Conservation (phyloP, 2,113 vertebrate genomes). For the Nestor notabilis region DNA sequence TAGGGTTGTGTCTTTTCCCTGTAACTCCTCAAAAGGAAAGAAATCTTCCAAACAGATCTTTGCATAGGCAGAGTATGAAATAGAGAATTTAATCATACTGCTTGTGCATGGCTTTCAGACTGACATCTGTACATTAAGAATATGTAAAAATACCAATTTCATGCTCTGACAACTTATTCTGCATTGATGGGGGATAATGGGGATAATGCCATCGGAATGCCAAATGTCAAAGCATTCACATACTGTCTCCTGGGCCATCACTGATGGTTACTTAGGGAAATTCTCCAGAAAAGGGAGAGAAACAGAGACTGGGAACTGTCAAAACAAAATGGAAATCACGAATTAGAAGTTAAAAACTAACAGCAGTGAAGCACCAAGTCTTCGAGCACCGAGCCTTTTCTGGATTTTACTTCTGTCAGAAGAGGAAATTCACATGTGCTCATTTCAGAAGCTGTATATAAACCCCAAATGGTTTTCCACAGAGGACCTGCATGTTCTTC, state of each 20-base stretch:
- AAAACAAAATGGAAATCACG: conserved; percentile 4
- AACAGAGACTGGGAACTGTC: background rate
- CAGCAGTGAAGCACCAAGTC: background rate
- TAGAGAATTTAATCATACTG: conserved; percentile 68
- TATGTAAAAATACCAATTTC: conserved; percentile 83
- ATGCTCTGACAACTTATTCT: conserved; percentile 83
- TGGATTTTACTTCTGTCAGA: background rate
- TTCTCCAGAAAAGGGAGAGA: conserved; percentile 32
- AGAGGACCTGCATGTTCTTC: background rate
- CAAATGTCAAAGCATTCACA: conserved; percentile 75
- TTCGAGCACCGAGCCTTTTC: background rate
- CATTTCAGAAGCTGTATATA: background rate
- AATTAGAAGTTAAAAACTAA: background rate
- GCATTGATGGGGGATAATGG: conserved; percentile 69
- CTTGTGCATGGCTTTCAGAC: conserved; percentile 68
- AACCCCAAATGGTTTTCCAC: background rate
- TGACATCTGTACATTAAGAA: conserved; percentile 80
- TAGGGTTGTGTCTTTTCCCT: conserved; percentile 29
- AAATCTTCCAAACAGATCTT: conserved; percentile 53
- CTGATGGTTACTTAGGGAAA: conserved; percentile 52
- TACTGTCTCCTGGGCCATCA: conserved; percentile 44
- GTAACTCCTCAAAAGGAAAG: conserved; percentile 24
- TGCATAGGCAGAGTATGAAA: conserved; percentile 51
- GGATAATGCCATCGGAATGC: conserved; percentile 71
- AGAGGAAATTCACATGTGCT: background rate